Evolutionary conservation across 2,888 invertebrate genomes (phyloP), one percentile per base, ranked within the genome.

Genomic region (Leptinotarsa rubiginosa): DNA sequence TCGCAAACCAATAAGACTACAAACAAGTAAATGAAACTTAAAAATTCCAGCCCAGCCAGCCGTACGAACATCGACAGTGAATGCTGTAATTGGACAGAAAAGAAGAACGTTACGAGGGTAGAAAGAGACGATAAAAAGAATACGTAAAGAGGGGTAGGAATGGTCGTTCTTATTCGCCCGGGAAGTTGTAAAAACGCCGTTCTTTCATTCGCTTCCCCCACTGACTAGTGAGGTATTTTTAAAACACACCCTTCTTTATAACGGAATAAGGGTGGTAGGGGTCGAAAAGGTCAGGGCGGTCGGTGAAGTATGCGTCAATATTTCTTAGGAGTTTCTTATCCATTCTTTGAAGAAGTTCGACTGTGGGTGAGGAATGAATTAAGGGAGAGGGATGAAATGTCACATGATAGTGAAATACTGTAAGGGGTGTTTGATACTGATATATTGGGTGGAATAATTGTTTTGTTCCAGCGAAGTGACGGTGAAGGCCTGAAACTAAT

Each of bases 111-210:
- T 75, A 73, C 70, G 69, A 74, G 77, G 75, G 75, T 73, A 79
- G 79, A 80, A 78, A 81, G 81, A 81, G 81, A 81, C 74, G 59
- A 69, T 67, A 69, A 75, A 78, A 77, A 78, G 75, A 73, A 73
- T 65, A 66, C 65, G 31, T 75, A 79, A 81, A 80, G 82, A 81
- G 83, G 82, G 81, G 81, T 76, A 74, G 80, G 77, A 80, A 81
- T 80, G 77, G 77, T 75, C 76, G 82, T 81, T 81, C 81, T 83
- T 81, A 84, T 84, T 84, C 84, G 84, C 80, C 79, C 80, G 79
- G 77, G 75, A 77, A 74, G 82, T 78, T 79, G 78, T 80, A 79
- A 81, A 81, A 81, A 77, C 76, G 70, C 71, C 72, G 75, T 83
- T 81, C 82, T 82, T 81, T 82, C 82, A 80, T 82, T 83, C 80